Evolutionary conservation across 2,113 vertebrate genomes (phyloP).

Genomic region (Tragulus kanchil): DNA sequence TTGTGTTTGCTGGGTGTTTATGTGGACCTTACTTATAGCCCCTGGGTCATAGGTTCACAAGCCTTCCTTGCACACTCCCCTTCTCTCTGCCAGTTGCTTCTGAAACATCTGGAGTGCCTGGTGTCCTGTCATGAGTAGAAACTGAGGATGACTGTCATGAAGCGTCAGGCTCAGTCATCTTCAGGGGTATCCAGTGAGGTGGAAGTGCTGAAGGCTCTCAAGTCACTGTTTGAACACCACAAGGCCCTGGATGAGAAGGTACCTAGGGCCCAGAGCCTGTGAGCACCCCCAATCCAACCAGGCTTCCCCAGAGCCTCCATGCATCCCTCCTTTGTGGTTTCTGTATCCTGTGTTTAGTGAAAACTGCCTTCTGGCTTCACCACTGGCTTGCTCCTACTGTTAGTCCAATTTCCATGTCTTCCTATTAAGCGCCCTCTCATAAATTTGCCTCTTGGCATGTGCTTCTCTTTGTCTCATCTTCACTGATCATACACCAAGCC

Average conservation of each 20-base stretch:
- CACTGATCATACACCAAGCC: neutral
- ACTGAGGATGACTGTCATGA: conserved; percentile 98
- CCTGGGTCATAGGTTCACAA: neutral
- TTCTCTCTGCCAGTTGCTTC: conserved; percentile 90
- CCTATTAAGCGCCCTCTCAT: neutral
- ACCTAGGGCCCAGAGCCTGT: neutral
- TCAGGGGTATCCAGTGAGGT: conserved; percentile 98
- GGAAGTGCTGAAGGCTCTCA: conserved; percentile 98
- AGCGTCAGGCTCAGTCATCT: conserved; percentile 96
- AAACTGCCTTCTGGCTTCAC: neutral
- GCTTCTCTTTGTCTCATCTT: neutral
- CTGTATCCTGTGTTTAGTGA: neutral
- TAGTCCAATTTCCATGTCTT: neutral
- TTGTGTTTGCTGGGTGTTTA: rapidly evolving
- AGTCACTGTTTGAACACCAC: conserved; percentile 98
- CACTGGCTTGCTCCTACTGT: neutral
- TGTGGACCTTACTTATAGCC: neutral
- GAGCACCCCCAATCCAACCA: rapidly evolving
- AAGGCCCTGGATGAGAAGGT: conserved; percentile 99
- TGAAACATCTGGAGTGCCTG: conserved; percentile 98
- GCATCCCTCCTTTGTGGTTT: neutral
- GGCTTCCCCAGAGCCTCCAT: neutral
- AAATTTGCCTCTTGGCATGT: neutral
- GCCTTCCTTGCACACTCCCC: neutral
- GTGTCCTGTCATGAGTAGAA: conserved; percentile 97